Percentiles rank a stretch among this genome's conserved stretches.
These are phyloP conservation scores for Arenaria interpres DNA, from an alignment of 2,113 vertebrate genomes.

Conservation along the genomic window DNA sequence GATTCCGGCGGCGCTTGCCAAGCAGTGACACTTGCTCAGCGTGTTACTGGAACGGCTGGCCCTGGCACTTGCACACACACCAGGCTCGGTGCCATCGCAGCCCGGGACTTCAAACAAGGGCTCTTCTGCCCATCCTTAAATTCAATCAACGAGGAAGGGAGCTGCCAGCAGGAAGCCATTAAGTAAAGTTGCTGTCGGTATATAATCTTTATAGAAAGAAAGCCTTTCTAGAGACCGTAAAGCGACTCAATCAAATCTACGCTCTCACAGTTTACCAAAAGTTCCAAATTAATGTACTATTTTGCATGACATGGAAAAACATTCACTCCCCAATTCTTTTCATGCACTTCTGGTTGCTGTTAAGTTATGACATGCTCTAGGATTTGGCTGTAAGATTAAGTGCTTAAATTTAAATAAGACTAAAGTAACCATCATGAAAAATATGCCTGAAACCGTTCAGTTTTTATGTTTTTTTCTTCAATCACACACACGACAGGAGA, in stretches of 20 bases:
- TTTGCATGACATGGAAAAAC: neutral
- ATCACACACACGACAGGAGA: neutral
- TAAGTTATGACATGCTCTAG: neutral
- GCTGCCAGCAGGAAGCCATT: slow-evolving; percentile 37
- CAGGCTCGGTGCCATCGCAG: neutral
- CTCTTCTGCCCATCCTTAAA: slow-evolving; percentile 30
- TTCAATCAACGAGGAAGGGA: neutral
- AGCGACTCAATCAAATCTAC: neutral
- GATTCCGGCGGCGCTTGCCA: neutral
- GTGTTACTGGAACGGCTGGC: neutral
- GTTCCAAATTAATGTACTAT: neutral
- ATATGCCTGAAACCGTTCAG: neutral
- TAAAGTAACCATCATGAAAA: neutral
- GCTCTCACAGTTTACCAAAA: neutral
- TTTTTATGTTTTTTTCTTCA: neutral
- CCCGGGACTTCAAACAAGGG: neutral
- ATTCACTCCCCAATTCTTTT: neutral
- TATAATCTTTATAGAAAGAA: neutral
- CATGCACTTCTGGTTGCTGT: neutral
- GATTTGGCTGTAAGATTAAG: neutral
- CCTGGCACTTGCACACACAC: neutral
- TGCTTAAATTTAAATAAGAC: neutral
- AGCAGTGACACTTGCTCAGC: slow-evolving; percentile 7
- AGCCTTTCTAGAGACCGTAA: neutral
- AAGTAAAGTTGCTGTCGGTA: neutral